Percentiles rank a stretch among this genome's conserved stretches.
Conservation (phyloP, 2,113 vertebrate species). For the Gymnocephalus cernua region DNA sequence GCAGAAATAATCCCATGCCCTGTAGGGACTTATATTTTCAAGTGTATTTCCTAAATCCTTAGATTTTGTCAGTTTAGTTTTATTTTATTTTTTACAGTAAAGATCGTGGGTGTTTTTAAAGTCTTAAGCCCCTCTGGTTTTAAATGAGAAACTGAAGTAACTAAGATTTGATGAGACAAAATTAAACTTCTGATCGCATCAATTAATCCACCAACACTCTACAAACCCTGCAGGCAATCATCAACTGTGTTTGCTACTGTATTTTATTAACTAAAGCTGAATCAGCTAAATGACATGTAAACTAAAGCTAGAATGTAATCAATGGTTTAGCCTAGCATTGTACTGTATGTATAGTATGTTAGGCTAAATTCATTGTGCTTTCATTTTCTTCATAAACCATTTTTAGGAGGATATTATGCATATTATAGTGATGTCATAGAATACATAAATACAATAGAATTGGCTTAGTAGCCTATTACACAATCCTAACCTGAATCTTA, state of each 20-base stretch:
- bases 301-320: not conserved
- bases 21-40: slow-evolving; percentile 33
- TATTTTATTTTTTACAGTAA: not conserved
- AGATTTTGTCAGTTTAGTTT: slow-evolving; percentile 52
- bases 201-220: slow-evolving; percentile 6
- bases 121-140: slow-evolving; percentile 28
- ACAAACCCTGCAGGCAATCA: not conserved
- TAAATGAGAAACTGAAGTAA: slow-evolving; percentile 26
- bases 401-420: not conserved
- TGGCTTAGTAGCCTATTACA: not conserved
- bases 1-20: slow-evolving; percentile 60
- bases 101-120: slow-evolving; percentile 20
- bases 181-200: slow-evolving; percentile 31
- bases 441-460: not conserved
- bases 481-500: not conserved
- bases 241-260: not conserved
- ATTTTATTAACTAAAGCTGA: not conserved
- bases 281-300: too few relatives aligned
- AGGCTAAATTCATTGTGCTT: not conserved
- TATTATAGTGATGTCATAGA: not conserved
- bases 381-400: not conserved
- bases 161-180: slow-evolving; percentile 44
- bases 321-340: too few relatives aligned
- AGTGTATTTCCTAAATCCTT: slow-evolving; percentile 17
- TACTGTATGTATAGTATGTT: not conserved